Evolutionary conservation across 2,888 invertebrate genomes (phyloP), one percentile per base, ranked within the genome.

Genomic region (Pristionchus entomophagus): DNA sequence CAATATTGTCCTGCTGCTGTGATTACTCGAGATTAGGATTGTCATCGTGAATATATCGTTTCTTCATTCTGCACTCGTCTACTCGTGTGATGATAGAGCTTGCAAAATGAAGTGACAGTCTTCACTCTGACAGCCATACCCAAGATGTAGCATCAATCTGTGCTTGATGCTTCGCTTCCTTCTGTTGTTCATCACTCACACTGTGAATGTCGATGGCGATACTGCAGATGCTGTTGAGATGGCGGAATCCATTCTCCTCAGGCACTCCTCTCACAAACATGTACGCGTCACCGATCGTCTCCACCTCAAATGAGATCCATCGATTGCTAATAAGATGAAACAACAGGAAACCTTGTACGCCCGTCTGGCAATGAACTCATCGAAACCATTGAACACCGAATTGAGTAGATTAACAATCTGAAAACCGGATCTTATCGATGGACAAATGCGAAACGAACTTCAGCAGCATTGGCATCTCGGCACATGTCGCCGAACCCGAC

Each of bases 191-290:
- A n/a, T 22, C 5, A 22, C 17, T 17, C 65, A 91, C 91, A 78
- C 90, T 90, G 86, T 91, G 90, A 84, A 92, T 91, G 78, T 91
- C 91, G 56, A 92, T 53, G 12, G 92, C 89, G 84, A 92, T 91
- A 32, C 89, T 86, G 14, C 91, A 91, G 51, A 92, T 92, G 77
- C 91, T 88, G 62, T 88, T 87, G 38, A 92, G 89, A 80, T 92
- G 92, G 19, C 88, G 86, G 62, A 86, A 88, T 59, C 92, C 92
- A 85, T 92, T 92, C 85, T 92, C 92, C 86, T 92, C 91, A 1
- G 92, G 92, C 35, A 92, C 90, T 59, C 92, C 92, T 22, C 91
- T 91, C 17, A 91, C 91, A 17, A 92, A 92, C 91, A 92, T 91
- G 85, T 92, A 92, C 2, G 92, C 91, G 87, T 92, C 92, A 14